Percentiles rank a stretch among this genome's conserved stretches.
These are phyloP conservation scores for Hydropotes inermis DNA, from an alignment of 2,113 vertebrate genomes.

Conservation along the genomic window DNA sequence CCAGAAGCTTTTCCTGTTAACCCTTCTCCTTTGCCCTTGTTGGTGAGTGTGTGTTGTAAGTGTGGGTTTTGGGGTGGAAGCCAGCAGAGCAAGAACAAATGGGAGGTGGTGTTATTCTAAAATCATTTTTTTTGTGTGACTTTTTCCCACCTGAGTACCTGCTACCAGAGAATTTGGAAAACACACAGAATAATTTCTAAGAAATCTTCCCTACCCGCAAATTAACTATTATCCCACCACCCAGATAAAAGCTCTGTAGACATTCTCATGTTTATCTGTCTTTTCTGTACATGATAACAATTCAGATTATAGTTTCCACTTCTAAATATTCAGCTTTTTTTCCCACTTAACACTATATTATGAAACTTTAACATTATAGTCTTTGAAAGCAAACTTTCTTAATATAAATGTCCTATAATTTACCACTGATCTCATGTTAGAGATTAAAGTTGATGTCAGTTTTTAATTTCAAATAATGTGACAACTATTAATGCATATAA, in stretches of 20 bases:
- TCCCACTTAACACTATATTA: background rate
- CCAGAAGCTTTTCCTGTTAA: background rate
- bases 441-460: background rate
- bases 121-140: background rate
- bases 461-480: background rate
- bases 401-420: background rate
- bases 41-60: background rate
- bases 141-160: background rate
- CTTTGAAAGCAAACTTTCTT: background rate
- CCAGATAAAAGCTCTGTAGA: background rate
- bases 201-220: background rate
- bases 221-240: background rate
- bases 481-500: background rate
- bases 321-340: background rate
- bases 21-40: background rate
- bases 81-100: background rate
- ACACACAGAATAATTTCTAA: background rate
- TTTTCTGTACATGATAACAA: background rate
- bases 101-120: background rate
- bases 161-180: background rate
- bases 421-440: background rate
- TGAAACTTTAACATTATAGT: background rate
- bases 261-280: background rate
- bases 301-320: background rate
- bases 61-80: background rate